Evolutionary conservation across 2,888 invertebrate species (phyloP).

Genomic region (Rhagonycha lutea): DNA sequence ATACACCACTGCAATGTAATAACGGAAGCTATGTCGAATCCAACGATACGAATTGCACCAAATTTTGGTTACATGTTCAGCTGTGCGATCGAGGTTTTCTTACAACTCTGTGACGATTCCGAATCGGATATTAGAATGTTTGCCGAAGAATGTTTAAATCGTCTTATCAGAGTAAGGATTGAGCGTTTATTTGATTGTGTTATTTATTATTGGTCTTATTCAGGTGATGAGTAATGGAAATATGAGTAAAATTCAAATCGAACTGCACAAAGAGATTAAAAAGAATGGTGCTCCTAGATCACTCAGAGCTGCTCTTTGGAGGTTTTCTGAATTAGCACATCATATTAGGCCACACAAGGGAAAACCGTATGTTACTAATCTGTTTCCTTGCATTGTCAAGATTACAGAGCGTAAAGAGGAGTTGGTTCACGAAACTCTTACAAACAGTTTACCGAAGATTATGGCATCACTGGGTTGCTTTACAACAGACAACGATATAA

Average conservation of each 20-base stretch:
- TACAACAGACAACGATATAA: slow-evolving; percentile 72
- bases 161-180: slow-evolving; percentile 65
- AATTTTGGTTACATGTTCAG: slow-evolving; percentile 70
- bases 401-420: slow-evolving; percentile 75
- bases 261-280: slow-evolving; percentile 81
- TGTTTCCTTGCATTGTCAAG: slow-evolving; percentile 74
- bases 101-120: slow-evolving; percentile 74
- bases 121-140: slow-evolving; percentile 80
- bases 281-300: slow-evolving; percentile 74
- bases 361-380: slow-evolving; percentile 75
- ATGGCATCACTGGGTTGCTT: slow-evolving; percentile 70
- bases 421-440: slow-evolving; percentile 69
- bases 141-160: slow-evolving; percentile 81
- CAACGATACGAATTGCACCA: slow-evolving; percentile 62
- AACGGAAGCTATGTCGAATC: slow-evolving; percentile 71
- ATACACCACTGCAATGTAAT: slow-evolving; percentile 72
- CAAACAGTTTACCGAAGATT: slow-evolving; percentile 66
- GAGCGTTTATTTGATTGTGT: neutral
- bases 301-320: slow-evolving; percentile 74
- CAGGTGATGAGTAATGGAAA: slow-evolving; percentile 67
- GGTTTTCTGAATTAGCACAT: slow-evolving; percentile 77
- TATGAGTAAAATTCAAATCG: slow-evolving; percentile 75
- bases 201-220: slow-evolving; percentile 24
- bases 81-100: slow-evolving; percentile 70
- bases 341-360: slow-evolving; percentile 78